A percentile compares a stretch with the other conserved stretches of the same genome.
phyloP scores from a whole-genome alignment of 2,113 vertebrate species.

The Lota lota region DNA sequence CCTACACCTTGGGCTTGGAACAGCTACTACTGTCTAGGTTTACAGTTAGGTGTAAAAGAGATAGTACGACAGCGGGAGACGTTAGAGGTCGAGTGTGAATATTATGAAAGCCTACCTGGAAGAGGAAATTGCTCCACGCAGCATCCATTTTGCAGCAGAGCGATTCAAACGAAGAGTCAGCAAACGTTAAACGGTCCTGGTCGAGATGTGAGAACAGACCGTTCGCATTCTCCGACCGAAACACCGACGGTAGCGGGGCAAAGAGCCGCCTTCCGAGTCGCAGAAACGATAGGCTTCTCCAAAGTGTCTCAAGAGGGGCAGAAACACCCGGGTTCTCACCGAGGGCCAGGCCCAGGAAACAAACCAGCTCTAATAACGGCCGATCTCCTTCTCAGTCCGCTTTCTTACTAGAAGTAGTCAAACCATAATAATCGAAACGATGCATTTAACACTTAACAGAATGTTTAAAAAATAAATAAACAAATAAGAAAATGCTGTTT shows the following conservation, averaged over 20 bases:
- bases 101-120: slow-evolving; percentile 69
- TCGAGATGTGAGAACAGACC: slow-evolving; percentile 44
- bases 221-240: slow-evolving; percentile 51
- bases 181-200: slow-evolving; percentile 32
- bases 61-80: background rate
- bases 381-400: slow-evolving; percentile 43
- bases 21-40: background rate
- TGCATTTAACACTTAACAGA: too few relatives aligned
- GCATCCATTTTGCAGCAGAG: slow-evolving; percentile 76
- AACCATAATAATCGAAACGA: background rate
- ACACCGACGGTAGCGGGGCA: slow-evolving; percentile 1
- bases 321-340: too few relatives aligned
- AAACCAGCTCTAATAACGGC: slow-evolving; percentile 31
- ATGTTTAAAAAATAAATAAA: too few relatives aligned
- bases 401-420: slow-evolving; percentile 55
- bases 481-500: slow-evolving; percentile 15
- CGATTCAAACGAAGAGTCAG: slow-evolving; percentile 34
- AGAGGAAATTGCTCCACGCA: slow-evolving; percentile 80
- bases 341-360: too few relatives aligned
- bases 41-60: too few relatives aligned
- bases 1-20: too few relatives aligned
- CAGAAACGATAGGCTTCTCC: too few relatives aligned
- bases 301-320: too few relatives aligned
- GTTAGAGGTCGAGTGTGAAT: background rate
- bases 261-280: background rate